Evolutionary conservation across 2,113 vertebrate genomes (phyloP).

Genomic region (Atlantisia rogersi): DNA sequence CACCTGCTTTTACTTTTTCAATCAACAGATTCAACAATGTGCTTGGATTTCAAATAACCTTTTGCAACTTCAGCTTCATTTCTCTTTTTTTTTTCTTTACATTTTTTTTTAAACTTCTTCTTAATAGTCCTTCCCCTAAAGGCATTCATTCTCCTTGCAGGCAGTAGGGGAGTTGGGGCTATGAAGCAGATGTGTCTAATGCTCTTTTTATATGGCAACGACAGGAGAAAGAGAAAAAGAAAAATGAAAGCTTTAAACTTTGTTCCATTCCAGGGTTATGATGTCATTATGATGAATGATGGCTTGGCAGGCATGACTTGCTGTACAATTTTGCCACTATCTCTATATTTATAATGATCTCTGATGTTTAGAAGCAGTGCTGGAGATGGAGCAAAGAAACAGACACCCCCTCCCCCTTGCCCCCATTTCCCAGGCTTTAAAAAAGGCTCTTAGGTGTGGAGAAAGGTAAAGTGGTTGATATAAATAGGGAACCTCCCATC

Average conservation of each 20-base stretch:
- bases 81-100: neutral
- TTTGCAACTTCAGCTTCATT: neutral
- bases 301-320: neutral
- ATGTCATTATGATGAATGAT: neutral
- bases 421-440: neutral
- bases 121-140: neutral
- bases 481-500: neutral
- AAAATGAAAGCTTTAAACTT: neutral
- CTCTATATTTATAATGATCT: neutral
- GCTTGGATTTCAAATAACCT: conserved; percentile 1
- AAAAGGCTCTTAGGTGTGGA: neutral
- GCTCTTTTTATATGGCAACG: neutral
- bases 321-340: neutral
- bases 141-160: neutral
- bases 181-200: neutral
- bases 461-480: neutral
- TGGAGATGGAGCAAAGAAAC: neutral
- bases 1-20: neutral
- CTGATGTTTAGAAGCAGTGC: neutral
- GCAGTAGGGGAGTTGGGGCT: neutral
- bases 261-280: neutral
- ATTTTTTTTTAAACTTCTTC: neutral
- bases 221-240: neutral
- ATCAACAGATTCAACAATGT: neutral
- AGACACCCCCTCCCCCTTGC: neutral